Evolutionary conservation across 2,888 invertebrate species (phyloP).

Genomic region (Eilema caniola): DNA sequence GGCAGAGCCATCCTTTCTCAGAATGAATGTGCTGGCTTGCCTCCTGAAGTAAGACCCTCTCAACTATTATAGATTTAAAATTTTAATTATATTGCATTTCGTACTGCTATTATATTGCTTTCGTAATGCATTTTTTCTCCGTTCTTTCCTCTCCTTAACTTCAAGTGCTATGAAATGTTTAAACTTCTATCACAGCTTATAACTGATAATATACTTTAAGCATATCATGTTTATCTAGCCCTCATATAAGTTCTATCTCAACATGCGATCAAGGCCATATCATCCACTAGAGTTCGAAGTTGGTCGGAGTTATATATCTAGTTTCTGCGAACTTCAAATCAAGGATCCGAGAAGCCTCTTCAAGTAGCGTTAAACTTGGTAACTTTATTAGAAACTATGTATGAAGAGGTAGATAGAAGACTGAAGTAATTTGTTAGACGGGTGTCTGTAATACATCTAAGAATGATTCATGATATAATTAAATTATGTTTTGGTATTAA

Average conservation of each 20-base stretch:
- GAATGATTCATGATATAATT: too few relatives aligned
- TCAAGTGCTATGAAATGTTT: background rate
- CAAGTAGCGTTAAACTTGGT: conserved; percentile 38
- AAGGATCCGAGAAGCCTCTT: conserved; percentile 27
- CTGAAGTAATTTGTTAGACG: background rate
- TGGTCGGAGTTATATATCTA: conserved; percentile 37
- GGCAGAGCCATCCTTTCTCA: background rate
- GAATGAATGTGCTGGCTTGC: background rate
- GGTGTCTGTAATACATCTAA: background rate
- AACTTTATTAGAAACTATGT: conserved; percentile 36
- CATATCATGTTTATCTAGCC: background rate
- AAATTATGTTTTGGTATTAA: background rate
- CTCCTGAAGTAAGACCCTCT: background rate
- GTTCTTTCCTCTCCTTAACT: background rate
- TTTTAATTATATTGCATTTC: too few relatives aligned
- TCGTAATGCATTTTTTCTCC: background rate
- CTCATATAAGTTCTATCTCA: conserved; percentile 17
- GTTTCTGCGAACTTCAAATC: conserved; percentile 44
- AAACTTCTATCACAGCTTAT: background rate
- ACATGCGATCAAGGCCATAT: background rate
- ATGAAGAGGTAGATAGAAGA: conserved; percentile 14
- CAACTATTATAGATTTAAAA: too few relatives aligned
- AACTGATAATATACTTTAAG: background rate
- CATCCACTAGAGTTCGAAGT: conserved; percentile 30
- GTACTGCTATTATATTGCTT: too few relatives aligned